phyloP scores from a whole-genome alignment of 2,113 vertebrate species.

The Ariopsis seemanni region DNA sequence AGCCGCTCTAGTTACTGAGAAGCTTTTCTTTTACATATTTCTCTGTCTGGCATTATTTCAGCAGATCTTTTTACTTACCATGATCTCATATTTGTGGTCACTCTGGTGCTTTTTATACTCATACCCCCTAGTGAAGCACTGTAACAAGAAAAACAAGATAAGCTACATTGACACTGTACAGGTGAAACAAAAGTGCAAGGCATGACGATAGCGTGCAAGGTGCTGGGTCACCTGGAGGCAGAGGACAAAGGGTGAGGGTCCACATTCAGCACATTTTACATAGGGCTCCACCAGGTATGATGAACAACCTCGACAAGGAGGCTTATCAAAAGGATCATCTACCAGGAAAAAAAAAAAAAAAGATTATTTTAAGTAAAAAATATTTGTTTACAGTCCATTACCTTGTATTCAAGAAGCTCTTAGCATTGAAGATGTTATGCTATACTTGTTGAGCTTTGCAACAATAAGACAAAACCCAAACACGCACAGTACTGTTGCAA shows the following conservation, averaged over 20 bases:
- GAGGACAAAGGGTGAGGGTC: conserved; percentile 87
- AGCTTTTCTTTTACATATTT: not conserved
- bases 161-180: not conserved
- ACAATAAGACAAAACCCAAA: not conserved
- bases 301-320: conserved; percentile 91
- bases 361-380: no score
- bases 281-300: conserved; percentile 93
- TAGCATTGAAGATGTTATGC: not conserved
- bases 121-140: conserved; percentile 97
- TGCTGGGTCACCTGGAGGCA: conserved; percentile 86
- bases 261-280: conserved; percentile 96
- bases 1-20: not conserved
- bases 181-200: not conserved
- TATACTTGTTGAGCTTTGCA: not conserved
- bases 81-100: conserved; percentile 96
- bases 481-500: not conserved
- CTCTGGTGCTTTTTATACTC: conserved; percentile 97
- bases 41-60: no score
- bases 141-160: conserved; percentile 47
- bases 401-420: not conserved
- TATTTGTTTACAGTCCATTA: not conserved
- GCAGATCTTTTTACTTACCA: conserved; percentile 76
- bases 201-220: no score
- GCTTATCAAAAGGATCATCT: conserved; percentile 94
- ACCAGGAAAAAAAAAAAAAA: conserved; percentile 43